These are phyloP conservation scores for Epinephelus moara DNA, from an alignment of 2,113 vertebrate genomes.

Conservation along the genomic window DNA sequence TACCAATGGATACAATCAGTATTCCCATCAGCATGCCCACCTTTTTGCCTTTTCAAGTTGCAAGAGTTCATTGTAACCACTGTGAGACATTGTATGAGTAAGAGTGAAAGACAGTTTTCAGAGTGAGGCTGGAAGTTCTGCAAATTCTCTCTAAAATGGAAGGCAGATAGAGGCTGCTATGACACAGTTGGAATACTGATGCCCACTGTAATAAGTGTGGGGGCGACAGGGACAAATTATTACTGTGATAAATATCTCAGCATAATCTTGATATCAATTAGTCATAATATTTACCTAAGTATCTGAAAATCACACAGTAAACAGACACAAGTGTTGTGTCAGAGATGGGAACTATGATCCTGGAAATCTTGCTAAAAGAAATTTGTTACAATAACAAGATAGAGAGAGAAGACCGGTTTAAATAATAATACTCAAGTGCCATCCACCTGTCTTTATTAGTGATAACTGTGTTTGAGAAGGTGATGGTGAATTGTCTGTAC, in stretches of 20 bases:
- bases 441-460: not conserved
- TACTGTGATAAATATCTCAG: slow-evolving; percentile 8
- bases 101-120: not conserved
- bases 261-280: slow-evolving; percentile 19
- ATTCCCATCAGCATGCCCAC: slow-evolving; percentile 8
- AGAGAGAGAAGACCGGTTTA: too few relatives aligned
- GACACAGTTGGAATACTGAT: slow-evolving; percentile 1
- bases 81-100: slow-evolving; percentile 6
- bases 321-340: not conserved
- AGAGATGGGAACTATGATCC: not conserved
- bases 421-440: not conserved
- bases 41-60: slow-evolving; percentile 27
- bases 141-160: not conserved
- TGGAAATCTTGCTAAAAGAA: not conserved
- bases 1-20: slow-evolving; percentile 14
- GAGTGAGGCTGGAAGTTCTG: not conserved
- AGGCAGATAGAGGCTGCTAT: not conserved
- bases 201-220: not conserved
- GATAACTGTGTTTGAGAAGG: not conserved
- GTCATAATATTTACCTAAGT: not conserved
- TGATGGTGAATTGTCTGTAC: not conserved
- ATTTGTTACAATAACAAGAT: not conserved
- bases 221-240: slow-evolving; percentile 9
- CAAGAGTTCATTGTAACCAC: slow-evolving; percentile 15
- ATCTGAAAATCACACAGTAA: not conserved